phyloP scores from a whole-genome alignment of 53 echinoderm and acorn worm genomes.

The Henricia sp. region DNA sequence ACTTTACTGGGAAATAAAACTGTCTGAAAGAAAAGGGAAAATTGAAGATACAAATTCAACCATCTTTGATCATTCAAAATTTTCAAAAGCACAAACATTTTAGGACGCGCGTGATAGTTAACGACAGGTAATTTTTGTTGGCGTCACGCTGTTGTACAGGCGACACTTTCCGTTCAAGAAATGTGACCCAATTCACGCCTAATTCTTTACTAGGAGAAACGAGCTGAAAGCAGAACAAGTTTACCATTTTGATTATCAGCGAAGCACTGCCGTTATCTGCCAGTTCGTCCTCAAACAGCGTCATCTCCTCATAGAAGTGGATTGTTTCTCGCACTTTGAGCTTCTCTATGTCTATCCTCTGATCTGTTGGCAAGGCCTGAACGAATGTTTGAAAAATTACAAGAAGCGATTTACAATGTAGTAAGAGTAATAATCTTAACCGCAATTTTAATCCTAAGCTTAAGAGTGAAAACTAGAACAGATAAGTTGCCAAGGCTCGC shows the following conservation, averaged over 20 bases:
- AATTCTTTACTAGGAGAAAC: background rate
- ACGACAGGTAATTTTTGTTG: too few species aligned
- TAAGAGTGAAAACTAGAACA: too few species aligned
- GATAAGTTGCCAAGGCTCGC: too few species aligned
- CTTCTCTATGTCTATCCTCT: conserved; percentile 91
- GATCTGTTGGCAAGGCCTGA: conserved; percentile 69
- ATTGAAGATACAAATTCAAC: too few species aligned
- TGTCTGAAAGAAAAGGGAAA: too few species aligned
- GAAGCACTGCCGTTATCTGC: conserved; percentile 93
- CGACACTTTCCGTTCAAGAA: background rate
- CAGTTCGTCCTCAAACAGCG: conserved; percentile 94
- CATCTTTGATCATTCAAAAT: too few species aligned
- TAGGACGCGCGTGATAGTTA: too few species aligned
- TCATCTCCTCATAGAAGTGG: conserved; percentile 95
- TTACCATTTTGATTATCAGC: conserved; percentile 92
- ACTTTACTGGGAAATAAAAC: background rate
- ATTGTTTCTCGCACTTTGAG: conserved; percentile 92
- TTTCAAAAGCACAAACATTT: too few species aligned
- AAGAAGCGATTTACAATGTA: background rate
- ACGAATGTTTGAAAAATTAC: background rate
- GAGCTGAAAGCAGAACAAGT: background rate
- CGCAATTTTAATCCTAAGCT: too few species aligned
- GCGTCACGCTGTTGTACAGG: too few species aligned
- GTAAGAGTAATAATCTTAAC: too few species aligned
- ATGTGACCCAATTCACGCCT: too few species aligned